These are phyloP conservation scores for Brachyalestes nurse DNA, from an alignment of 2,797 vertebrate species.

Conservation along the genomic window DNA sequence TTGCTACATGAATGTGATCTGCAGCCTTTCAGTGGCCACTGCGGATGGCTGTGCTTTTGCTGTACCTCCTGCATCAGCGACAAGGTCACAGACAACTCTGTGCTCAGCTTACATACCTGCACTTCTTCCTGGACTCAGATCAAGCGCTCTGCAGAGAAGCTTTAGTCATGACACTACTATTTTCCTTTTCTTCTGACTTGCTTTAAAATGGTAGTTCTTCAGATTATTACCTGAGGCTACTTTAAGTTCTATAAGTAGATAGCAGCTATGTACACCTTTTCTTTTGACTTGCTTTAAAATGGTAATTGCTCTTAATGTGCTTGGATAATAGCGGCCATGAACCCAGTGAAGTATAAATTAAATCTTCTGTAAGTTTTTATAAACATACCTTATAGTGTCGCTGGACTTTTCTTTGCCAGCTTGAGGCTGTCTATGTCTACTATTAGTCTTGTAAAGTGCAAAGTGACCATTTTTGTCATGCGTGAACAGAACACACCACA, in stretches of 20 bases:
- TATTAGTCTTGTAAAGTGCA: too few species aligned
- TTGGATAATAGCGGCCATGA: neutral
- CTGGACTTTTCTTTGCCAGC: too few species aligned
- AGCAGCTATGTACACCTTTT: neutral
- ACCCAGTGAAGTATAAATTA: neutral
- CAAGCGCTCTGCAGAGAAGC: slow-evolving; percentile 6
- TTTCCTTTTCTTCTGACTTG: slow-evolving; percentile 1
- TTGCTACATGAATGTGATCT: slow-evolving; percentile 34
- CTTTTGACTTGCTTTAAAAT: slow-evolving; percentile 15
- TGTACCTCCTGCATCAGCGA: slow-evolving; percentile 7
- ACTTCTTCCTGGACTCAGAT: slow-evolving; percentile 33
- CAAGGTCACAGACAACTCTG: slow-evolving; percentile 43
- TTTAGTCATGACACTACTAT: neutral
- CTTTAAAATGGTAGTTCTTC: neutral
- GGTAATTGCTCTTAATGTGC: neutral
- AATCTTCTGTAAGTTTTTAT: too few species aligned
- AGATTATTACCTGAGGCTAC: neutral
- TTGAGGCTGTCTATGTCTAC: too few species aligned
- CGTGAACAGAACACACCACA: too few species aligned
- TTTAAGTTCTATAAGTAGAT: too few species aligned
- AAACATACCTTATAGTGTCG: too few species aligned
- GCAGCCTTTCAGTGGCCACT: neutral
- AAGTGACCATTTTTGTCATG: too few species aligned
- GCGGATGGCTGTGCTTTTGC: slow-evolving; percentile 1
- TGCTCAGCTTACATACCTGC: slow-evolving; percentile 35